These are phyloP conservation scores for Strigamia crassipes DNA, from an alignment of 2,888 invertebrate genomes.

Conservation along the genomic window DNA sequence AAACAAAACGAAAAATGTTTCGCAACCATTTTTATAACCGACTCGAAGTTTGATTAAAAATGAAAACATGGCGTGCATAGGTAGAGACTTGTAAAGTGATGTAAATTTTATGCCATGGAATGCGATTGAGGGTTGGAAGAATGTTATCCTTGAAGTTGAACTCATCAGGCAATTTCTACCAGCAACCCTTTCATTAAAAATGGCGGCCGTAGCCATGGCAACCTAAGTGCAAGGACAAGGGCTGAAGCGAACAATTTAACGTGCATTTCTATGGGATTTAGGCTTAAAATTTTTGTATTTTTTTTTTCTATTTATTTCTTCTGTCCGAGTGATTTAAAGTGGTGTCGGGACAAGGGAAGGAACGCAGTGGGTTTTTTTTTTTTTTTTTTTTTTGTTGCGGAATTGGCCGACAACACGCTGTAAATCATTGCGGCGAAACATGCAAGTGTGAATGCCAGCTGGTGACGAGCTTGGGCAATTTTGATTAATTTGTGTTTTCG, in stretches of 20 bases:
- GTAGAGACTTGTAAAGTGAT: no score
- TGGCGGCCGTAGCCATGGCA: not conserved
- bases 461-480: not conserved
- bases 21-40: no score
- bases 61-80: no score
- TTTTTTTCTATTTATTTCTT: not conserved
- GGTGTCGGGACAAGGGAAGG: not conserved
- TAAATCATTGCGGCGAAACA: not conserved
- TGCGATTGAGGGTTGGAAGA: not conserved
- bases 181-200: constrained; percentile 11
- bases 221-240: not conserved
- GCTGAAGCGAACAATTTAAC: not conserved
- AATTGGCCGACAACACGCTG: no score
- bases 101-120: not conserved
- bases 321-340: constrained; percentile 5
- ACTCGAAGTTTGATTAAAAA: no score
- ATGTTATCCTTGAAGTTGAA: constrained; percentile 35
- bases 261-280: not conserved
- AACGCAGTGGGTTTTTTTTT: not conserved
- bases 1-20: no score
- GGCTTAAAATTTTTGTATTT: not conserved
- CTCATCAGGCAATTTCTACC: constrained; percentile 1
- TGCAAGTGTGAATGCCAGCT: not conserved
- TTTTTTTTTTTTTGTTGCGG: no score
- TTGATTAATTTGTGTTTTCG: not conserved